Base-by-base conservation (phyloP, 1,140 invertebrate species). In the Drosophila guanche region DNA sequence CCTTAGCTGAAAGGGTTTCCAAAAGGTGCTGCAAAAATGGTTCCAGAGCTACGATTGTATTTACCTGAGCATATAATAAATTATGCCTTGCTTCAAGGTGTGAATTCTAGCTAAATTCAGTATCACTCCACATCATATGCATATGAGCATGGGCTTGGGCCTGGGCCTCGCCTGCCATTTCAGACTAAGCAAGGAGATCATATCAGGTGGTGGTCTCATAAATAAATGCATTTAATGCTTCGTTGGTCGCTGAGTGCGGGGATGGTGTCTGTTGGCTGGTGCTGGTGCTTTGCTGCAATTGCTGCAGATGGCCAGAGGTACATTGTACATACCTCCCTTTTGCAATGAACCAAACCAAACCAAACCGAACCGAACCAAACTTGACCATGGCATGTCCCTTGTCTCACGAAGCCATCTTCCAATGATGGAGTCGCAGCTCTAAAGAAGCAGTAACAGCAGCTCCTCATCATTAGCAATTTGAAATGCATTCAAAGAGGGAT, bases 151-250 rank as follows among this genome's bases (percentile, higher is more conserved):
- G 29, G 29, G 29, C 16, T 8, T 33, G 33, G 33, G 33, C 4
- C 33, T 37, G 25, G 25, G 29, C 29, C 10, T 12, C 10, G 33
- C 33, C 56, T 61, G 77, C 72, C 80, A 76, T 76, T 80, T 72
- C 40, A 61, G 66, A 29, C 60, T 12, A 10, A 12, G 33, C 33
- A 10, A 37, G 47, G 55, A 76, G 78, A 80, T 81, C 56, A 58
- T 73, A 81, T 73, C 74, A 59, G 65, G 51, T 68, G 79, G 54
- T 61, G 79, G 54, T 61, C 81, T 85, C 80, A 85, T 88, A 85
- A 85, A 86, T 85, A 85, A 85, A 85, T 85, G 80, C 73, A 85
- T 86, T 85, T 85, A 85, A 85, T 85, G 80, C 67, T 74, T 60
- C 54, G 57, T 48, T 79, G 79, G 52, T 14, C 61, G 40, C 29